Conservation (phyloP, 1,140 invertebrate genomes). For the Popillia japonica region DNA sequence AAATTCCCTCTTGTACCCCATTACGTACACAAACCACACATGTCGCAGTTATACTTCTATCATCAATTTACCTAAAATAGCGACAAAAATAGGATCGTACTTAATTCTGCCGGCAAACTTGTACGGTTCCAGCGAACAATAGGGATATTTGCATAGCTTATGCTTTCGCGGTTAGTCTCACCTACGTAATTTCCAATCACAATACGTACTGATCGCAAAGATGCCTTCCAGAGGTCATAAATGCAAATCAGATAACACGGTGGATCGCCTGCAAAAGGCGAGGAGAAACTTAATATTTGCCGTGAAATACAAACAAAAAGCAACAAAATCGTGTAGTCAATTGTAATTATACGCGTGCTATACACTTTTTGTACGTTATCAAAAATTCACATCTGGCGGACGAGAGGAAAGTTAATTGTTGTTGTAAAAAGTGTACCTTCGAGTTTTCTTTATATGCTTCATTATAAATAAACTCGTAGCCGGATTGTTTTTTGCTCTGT, state of each 20-base stretch:
- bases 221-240: background rate
- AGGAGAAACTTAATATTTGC: slow-evolving; percentile 11
- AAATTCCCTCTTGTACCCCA: no score
- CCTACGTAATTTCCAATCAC: background rate
- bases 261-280: background rate
- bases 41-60: no score
- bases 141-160: background rate
- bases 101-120: background rate
- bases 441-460: no score
- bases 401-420: slow-evolving; percentile 11
- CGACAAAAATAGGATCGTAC: background rate
- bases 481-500: no score
- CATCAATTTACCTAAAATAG: background rate
- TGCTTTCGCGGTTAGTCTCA: background rate
- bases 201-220: background rate
- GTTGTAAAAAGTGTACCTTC: background rate
- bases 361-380: background rate
- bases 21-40: no score
- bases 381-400: background rate
- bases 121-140: background rate
- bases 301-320: background rate
- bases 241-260: background rate
- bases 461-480: no score
- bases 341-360: slow-evolving; percentile 23
- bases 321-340: slow-evolving; percentile 16